These are phyloP conservation scores for Ctenochaetus hawaiiensis DNA, from an alignment of 2,797 vertebrate species.

Conservation along the genomic window DNA sequence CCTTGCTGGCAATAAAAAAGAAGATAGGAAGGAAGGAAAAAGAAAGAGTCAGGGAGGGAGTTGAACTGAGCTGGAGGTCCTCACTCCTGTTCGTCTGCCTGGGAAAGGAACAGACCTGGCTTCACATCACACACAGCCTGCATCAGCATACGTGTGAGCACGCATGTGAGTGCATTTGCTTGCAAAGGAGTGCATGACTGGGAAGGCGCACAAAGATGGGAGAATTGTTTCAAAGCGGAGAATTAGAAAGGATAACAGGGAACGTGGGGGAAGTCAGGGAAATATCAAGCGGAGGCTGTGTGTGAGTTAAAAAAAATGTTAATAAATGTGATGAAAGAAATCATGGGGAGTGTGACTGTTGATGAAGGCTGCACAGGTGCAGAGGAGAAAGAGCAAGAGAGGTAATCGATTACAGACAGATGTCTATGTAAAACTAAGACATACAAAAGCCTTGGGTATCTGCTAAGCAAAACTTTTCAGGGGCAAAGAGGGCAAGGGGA, in stretches of 20 bases:
- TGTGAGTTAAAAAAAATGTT: slow-evolving; percentile 13
- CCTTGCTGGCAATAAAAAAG: slow-evolving; percentile 18
- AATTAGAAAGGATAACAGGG: slow-evolving; percentile 47
- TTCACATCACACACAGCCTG: slow-evolving; percentile 68
- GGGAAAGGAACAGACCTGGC: slow-evolving; percentile 69
- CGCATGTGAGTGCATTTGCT: slow-evolving; percentile 46
- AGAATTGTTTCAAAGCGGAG: slow-evolving; percentile 56
- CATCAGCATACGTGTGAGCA: slow-evolving; percentile 60
- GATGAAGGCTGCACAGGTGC: slow-evolving; percentile 42
- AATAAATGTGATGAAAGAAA: slow-evolving; percentile 41
- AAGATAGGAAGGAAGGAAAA: slow-evolving; percentile 27
- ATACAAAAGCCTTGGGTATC: slow-evolving; percentile 9
- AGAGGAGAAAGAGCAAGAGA: slow-evolving; percentile 7
- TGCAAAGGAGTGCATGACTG: slow-evolving; percentile 53
- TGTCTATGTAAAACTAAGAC: slow-evolving; percentile 19
- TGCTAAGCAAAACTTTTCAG: slow-evolving; percentile 54
- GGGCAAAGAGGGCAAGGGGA: slow-evolving; percentile 49
- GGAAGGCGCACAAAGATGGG: slow-evolving; percentile 33
- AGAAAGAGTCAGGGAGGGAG: slow-evolving; percentile 10
- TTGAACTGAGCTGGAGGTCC: slow-evolving; percentile 51
- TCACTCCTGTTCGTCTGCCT: slow-evolving; percentile 56
- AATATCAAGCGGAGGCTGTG: slow-evolving; percentile 21
- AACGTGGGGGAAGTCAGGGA: slow-evolving; percentile 40
- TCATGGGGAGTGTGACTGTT: slow-evolving; percentile 18
- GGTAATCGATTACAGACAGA: slow-evolving; percentile 27